These are phyloP conservation scores for Pantherophis guttatus DNA, from an alignment of 2,113 vertebrate genomes.

Conservation along the genomic window DNA sequence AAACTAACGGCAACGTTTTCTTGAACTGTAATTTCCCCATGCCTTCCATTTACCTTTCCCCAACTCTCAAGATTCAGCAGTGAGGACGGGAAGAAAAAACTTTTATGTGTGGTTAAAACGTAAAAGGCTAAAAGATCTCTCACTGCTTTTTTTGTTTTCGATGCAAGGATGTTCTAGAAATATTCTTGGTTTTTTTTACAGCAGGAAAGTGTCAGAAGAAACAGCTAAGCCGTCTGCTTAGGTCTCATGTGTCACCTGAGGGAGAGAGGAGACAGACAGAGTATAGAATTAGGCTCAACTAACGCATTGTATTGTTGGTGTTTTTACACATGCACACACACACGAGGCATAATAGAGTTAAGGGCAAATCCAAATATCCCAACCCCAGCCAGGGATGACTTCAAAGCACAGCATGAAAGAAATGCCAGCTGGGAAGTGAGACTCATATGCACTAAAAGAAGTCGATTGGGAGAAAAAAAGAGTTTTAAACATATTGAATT, in stretches of 20 bases:
- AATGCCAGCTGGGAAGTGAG: too few relatives aligned
- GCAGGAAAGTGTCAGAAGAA: slow-evolving; percentile 25
- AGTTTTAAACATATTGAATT: neutral
- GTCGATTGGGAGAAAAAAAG: neutral
- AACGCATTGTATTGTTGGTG: fast-evolving
- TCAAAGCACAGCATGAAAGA: neutral
- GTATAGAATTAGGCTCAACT: neutral
- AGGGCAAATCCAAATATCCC: neutral
- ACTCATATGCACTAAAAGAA: neutral
- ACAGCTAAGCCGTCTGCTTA: slow-evolving; percentile 35
- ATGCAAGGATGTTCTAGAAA: slow-evolving; percentile 22
- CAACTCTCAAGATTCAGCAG: neutral
- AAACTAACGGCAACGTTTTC: neutral
- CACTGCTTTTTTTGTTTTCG: slow-evolving; percentile 15
- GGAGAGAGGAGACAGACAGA: neutral
- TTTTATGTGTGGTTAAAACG: slow-evolving; percentile 13
- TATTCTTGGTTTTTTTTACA: slow-evolving; percentile 41
- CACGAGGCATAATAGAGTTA: too few relatives aligned
- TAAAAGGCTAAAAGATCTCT: slow-evolving; percentile 51
- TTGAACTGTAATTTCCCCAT: too few relatives aligned
- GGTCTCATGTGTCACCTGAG: neutral
- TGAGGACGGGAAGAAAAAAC: neutral
- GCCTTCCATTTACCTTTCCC: neutral
- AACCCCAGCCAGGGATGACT: neutral
- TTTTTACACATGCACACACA: too few relatives aligned